Evolutionary conservation across 2,888 invertebrate genomes (phyloP).

Genomic region (Rhimphoctona megacephalus): DNA sequence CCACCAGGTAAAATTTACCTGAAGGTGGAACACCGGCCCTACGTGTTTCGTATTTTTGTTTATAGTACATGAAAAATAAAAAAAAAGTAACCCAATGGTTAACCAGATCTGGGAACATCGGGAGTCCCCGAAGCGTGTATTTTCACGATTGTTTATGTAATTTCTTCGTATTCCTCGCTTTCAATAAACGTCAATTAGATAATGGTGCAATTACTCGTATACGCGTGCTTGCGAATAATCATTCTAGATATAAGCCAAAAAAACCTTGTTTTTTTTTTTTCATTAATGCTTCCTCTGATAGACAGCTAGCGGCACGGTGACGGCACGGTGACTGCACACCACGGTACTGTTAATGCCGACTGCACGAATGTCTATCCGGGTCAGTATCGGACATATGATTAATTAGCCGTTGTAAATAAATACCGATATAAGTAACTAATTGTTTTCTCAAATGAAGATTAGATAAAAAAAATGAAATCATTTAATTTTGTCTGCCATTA

Average conservation of each 20-base stretch:
- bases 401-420: background rate
- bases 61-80: background rate
- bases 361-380: too few relatives aligned
- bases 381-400: background rate
- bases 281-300: too few relatives aligned
- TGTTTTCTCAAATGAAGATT: background rate
- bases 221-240: background rate
- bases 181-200: conserved; percentile 3
- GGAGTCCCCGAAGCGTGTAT: conserved; percentile 38
- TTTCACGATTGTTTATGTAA: background rate
- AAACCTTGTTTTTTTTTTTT: background rate
- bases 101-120: conserved; percentile 23
- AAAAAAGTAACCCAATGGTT: background rate
- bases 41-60: background rate
- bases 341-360: too few relatives aligned
- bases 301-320: too few relatives aligned
- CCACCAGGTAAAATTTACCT: too few relatives aligned
- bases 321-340: too few relatives aligned
- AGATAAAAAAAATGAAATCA: too few relatives aligned
- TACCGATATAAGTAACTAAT: background rate
- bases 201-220: conserved; percentile 18
- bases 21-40: too few relatives aligned
- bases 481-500: background rate
- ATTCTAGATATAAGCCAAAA: background rate
- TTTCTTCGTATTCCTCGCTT: background rate